These are phyloP conservation scores for Grapholita molesta DNA, from an alignment of 1,140 invertebrate species.

Conservation along the genomic window DNA sequence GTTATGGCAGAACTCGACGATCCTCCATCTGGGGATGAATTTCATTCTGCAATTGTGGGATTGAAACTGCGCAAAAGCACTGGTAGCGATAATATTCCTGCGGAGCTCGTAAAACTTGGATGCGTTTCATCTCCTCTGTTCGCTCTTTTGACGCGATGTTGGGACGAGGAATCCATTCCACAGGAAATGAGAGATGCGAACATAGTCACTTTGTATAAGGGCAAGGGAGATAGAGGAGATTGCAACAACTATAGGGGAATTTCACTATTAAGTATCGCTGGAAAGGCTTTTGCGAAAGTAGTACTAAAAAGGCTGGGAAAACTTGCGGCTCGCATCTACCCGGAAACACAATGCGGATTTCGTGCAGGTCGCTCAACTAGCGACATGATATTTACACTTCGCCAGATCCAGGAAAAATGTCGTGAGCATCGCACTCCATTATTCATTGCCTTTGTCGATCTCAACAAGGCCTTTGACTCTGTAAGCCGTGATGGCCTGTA, in stretches of 20 bases:
- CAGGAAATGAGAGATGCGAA: slow-evolving; percentile 1
- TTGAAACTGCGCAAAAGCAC: slow-evolving; percentile 8
- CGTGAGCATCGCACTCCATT: slow-evolving; percentile 3
- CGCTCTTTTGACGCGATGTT: not conserved
- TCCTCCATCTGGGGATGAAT: not conserved
- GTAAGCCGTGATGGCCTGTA: too few species aligned
- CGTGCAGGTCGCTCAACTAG: slow-evolving; percentile 15
- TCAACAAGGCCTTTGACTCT: too few species aligned
- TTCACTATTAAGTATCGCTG: not conserved
- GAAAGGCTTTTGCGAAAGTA: slow-evolving; percentile 9
- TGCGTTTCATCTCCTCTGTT: slow-evolving; percentile 1
- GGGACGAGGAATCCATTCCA: not conserved
- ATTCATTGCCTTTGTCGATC: not conserved
- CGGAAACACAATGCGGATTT: not conserved
- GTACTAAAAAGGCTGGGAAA: not conserved
- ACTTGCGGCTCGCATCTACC: not conserved
- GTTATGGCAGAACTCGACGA: not conserved
- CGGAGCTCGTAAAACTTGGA: not conserved
- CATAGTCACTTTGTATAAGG: not conserved
- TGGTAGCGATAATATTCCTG: not conserved
- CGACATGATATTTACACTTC: slow-evolving; percentile 22
- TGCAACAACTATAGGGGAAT: too few species aligned
- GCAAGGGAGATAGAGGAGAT: not conserved
- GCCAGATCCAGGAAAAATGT: slow-evolving; percentile 27
- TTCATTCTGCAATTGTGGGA: not conserved